phyloP scores from a whole-genome alignment of 2,113 vertebrate genomes.

The Gnathonemus echidnorhynchus region DNA sequence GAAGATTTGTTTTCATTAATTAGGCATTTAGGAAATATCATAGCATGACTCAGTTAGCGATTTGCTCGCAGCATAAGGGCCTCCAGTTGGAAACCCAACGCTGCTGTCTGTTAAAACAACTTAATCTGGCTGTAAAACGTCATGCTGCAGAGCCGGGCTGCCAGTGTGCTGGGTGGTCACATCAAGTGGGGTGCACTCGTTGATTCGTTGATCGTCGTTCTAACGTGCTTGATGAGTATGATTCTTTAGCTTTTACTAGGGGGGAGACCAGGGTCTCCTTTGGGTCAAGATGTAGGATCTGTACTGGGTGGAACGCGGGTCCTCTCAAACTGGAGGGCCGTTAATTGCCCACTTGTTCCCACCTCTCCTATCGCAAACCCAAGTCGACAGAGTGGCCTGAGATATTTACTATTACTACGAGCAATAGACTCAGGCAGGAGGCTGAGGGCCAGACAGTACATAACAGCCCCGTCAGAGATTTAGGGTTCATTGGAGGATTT shows the following conservation, averaged over 20 bases:
- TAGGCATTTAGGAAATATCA: neutral
- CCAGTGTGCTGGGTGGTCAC: neutral
- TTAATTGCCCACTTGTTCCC: neutral
- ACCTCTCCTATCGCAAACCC: neutral
- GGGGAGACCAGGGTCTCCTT: neutral
- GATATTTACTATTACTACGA: neutral
- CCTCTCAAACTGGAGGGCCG: neutral
- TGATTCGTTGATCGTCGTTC: too few species aligned
- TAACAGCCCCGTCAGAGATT: neutral
- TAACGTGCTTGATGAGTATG: neutral
- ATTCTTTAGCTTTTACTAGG: neutral
- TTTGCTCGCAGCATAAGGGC: neutral
- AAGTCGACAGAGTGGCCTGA: neutral
- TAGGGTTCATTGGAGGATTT: neutral
- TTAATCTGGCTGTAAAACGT: neutral
- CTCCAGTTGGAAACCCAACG: neutral
- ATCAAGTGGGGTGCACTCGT: neutral
- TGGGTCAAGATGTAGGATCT: neutral
- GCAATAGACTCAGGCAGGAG: neutral
- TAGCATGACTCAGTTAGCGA: neutral
- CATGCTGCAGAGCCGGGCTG: too few species aligned
- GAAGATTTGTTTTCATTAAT: constrained; percentile 10
- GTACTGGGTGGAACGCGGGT: neutral
- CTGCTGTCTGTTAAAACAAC: neutral
- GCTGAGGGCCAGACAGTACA: neutral